Evolutionary conservation across 2,797 vertebrate genomes (phyloP), one percentile per base, ranked within the genome.

Genomic region (Phoxinus dragarum): DNA sequence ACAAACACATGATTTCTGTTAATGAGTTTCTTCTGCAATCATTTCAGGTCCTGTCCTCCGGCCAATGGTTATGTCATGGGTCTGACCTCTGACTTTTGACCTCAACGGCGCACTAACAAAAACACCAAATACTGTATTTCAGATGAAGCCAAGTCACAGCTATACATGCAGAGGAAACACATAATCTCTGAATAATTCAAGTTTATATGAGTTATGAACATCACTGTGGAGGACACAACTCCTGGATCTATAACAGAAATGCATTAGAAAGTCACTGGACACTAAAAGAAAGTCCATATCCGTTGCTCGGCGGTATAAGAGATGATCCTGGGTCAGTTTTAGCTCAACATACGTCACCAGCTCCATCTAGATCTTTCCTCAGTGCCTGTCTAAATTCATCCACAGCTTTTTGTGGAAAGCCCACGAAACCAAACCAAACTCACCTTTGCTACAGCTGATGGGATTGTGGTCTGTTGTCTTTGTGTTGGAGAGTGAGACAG

Each of bases 391-490:
- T 44, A 34, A 52, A 44, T 5, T n/a, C 27, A 47, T 19, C 16
- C 47, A 66, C 21, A 56, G 12, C 38, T 16, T 72, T 72, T 31
- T 75, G 59, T 40, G 34, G 17, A 64, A 31, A 86, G n/a, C 44
- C 34, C 78, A 19, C 5, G 56, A 77, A 40, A 64, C 21, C 12
- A 87, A 27, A 40, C 2, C 42, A 1, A 54, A 83, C 95, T 96
- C 90, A 96, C 95, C 95, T 95, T 88, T 81, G 84, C 90, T 93
- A 93, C 90, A 94, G 92, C 92, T 88, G 90, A 88, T 89, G 91
- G 91, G 88, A 88, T 79, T 78, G 47, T 85, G 81, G 42, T 44
- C 88, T 83, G 91, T 87, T 81, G 92, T 92, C 89, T 90, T 90
- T 90, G 92, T 89, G 85, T 89, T 90, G 92, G 91, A 90, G 90